Conservation (phyloP, 2,888 invertebrate species). For the Zootermopsis nevadensis region DNA sequence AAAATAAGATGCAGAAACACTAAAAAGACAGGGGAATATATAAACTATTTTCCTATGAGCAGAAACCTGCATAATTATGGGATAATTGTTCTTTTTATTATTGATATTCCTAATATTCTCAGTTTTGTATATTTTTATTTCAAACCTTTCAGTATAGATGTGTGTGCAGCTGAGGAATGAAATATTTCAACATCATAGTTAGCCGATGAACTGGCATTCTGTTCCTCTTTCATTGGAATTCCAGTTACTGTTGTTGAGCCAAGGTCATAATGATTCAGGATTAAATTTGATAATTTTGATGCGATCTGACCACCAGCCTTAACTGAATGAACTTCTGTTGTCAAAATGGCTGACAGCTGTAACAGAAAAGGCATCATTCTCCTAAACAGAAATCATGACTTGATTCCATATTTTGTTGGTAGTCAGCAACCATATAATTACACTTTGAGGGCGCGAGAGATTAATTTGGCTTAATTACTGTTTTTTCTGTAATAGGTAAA, state of each 20-base stretch:
- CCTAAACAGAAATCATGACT: not conserved
- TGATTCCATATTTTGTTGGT: not conserved
- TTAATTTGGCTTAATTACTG: too few species aligned
- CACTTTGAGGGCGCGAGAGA: too few species aligned
- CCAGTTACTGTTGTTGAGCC: constrained; percentile 97
- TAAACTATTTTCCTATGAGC: too few species aligned
- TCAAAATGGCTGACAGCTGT: constrained; percentile 77
- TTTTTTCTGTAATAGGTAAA: too few species aligned
- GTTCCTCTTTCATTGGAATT: constrained; percentile 99
- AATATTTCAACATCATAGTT: constrained; percentile 99
- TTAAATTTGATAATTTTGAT: constrained; percentile 78
- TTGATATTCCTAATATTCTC: too few species aligned
- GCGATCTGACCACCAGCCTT: constrained; percentile 75
- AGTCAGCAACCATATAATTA: not conserved
- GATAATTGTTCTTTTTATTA: too few species aligned
- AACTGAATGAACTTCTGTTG: constrained; percentile 82
- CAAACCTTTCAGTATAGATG: constrained; percentile 75
- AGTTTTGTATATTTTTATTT: too few species aligned
- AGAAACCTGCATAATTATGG: too few species aligned
- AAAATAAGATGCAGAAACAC: too few species aligned
- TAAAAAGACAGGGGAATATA: too few species aligned
- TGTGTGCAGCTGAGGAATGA: constrained; percentile 88
- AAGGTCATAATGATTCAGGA: constrained; percentile 87
- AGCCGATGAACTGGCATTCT: constrained; percentile 96
- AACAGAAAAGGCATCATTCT: constrained; percentile 54